phyloP scores from a whole-genome alignment of 2,797 vertebrate species.

The Sarcoramphus papa region DNA sequence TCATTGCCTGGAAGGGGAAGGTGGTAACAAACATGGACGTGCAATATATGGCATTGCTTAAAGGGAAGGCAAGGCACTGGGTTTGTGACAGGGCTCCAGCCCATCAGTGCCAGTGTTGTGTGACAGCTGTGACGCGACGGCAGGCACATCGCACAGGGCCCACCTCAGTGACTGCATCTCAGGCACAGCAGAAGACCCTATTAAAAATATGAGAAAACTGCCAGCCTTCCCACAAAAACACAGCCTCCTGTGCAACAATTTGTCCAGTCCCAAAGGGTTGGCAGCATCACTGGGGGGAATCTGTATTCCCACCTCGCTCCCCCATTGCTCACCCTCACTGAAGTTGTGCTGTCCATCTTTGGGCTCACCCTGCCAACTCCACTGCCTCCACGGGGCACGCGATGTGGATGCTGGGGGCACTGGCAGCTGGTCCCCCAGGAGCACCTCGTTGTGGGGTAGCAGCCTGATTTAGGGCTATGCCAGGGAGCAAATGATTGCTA shows the following conservation, averaged over 20 bases:
- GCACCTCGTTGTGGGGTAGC: background rate
- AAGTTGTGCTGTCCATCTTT: background rate
- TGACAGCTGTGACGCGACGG: background rate
- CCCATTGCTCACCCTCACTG: background rate
- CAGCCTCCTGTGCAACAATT: background rate
- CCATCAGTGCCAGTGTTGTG: background rate
- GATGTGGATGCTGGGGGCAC: background rate
- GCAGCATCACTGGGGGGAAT: background rate
- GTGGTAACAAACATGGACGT: background rate
- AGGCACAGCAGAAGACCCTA: background rate
- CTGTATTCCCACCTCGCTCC: background rate
- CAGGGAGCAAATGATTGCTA: background rate
- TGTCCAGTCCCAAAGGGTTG: background rate
- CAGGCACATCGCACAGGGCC: accelerated
- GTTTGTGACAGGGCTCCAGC: background rate
- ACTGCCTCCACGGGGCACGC: accelerated
- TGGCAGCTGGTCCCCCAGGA: background rate
- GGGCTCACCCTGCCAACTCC: background rate
- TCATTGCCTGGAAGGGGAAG: background rate
- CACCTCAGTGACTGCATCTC: background rate
- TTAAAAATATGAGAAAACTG: background rate
- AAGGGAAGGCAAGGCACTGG: background rate
- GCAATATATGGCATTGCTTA: background rate
- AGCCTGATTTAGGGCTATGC: background rate
- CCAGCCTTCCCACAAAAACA: background rate